Percentiles rank a stretch among this genome's conserved stretches.
These are phyloP conservation scores for Notothenia rossii DNA, from an alignment of 2,113 vertebrate genomes.

Conservation along the genomic window DNA sequence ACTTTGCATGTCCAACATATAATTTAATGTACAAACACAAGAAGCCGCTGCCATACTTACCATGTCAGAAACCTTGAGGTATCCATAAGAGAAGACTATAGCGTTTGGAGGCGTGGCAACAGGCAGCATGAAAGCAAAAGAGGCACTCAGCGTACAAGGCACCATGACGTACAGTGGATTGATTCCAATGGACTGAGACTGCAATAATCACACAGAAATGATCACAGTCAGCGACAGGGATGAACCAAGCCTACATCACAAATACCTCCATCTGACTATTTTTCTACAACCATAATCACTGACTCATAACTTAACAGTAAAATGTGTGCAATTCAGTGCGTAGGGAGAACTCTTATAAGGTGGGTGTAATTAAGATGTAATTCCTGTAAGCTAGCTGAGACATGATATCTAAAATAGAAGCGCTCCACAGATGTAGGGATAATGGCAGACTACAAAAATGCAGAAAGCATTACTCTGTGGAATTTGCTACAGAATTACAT, in stretches of 20 bases:
- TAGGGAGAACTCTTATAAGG: constrained; percentile 71
- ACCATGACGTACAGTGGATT: constrained; percentile 96
- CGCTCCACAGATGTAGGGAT: constrained; percentile 46
- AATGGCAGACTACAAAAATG: constrained; percentile 63
- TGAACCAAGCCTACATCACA: constrained; percentile 50
- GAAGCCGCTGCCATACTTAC: constrained; percentile 81
- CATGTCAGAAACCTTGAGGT: constrained; percentile 94
- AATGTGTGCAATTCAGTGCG: constrained; percentile 57
- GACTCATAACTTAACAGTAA: constrained; percentile 68
- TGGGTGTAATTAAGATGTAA: constrained; percentile 78
- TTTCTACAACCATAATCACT: constrained; percentile 65
- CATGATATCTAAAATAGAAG: constrained; percentile 68
- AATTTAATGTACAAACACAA: constrained; percentile 39
- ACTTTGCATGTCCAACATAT: constrained; percentile 27
- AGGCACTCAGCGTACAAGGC: constrained; percentile 93
- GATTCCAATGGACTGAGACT: constrained; percentile 91
- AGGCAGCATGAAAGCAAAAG: constrained; percentile 97
- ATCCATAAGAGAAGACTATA: constrained; percentile 95
- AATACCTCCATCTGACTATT: constrained; percentile 47
- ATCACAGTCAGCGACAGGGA: constrained; percentile 43
- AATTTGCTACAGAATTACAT: constrained; percentile 68
- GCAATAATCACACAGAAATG: constrained; percentile 68
- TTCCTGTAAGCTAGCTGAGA: constrained; percentile 73
- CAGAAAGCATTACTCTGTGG: constrained; percentile 51
- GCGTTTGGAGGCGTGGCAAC: constrained; percentile 97